Evolutionary conservation across 1,140 invertebrate species (phyloP), one percentile per base, ranked within the genome.

Genomic region (Drosophila asahinai): DNA sequence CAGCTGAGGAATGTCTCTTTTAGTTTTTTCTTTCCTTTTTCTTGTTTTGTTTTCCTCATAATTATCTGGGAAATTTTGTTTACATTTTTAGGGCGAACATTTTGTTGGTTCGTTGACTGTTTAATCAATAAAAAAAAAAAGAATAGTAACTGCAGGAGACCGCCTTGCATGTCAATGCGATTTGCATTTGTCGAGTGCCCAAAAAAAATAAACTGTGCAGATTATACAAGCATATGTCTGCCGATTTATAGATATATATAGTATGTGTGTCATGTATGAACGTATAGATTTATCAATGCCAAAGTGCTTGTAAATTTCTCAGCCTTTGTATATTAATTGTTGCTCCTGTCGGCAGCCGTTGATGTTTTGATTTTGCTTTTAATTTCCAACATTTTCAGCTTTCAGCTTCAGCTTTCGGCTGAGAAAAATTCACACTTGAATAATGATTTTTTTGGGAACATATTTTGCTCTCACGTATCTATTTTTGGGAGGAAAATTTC

Each of bases 91-190:
- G 40, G 27, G 38, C 1, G 8, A 15, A 14, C 15, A 49, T 61
- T 33, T 36, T 57, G 57, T 72, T 60, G 45, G 70, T 59, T 70
- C 70, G 67, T 75, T 73, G 83, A 62, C 83, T 87, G 83, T 87
- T 87, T 74, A 87, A 87, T 87, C 83, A 87, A 87, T 87, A 87
- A 30, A 62, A 38, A 19, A 38, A 38, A 57, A 25, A 15, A 40
- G 15, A 40, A 63, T 19, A n/a, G 17, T 19, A 47, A 78, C 65
- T 83, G 70, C 75, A 70, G 49, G 47, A 55, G 11, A 76, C 55
- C 60, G 57, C 17, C 67, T 87, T 87, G 84, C 83, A 89, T 87
- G 83, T 87, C 83, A 87, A 77, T 87, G 77, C 83, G 76, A 63
- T 80, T 59, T 25, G 52, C 51, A 65, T 58, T 64, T 65, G 22